Evolutionary conservation across 2,113 vertebrate genomes (phyloP), one percentile per base, ranked within the genome.

Genomic region (Australoheros scitulus): DNA sequence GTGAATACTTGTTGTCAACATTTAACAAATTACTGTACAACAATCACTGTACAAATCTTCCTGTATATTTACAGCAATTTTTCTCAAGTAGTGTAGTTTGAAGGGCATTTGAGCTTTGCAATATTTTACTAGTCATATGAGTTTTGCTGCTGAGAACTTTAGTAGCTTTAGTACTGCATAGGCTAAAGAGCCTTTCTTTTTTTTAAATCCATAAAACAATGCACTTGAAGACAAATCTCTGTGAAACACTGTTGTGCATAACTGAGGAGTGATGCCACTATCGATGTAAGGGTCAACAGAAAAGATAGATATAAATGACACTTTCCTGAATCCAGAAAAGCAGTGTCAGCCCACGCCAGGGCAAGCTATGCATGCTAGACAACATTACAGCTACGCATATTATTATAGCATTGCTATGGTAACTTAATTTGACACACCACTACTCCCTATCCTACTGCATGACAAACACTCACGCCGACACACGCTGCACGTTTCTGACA

Each of bases 391-490:
- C 58, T 20, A 11, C 36, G 17, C 61, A 2, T 74, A 24, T 47
- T 60, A 72, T 72, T 70, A 79, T 15, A 8, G 20, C 22, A 61
- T 85, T 41, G 36, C 79, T 79, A 79, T 74, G 78, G 88, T 65
- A 79, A 92, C 86, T 17, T 6, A 20, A 41, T 82, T 55, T 57
- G 70, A 85, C 76, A 70, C 32, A 26, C 14, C 11, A 3, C 60
- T 76, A 18, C 34, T 68, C 57, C 52, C 10, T 8, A 52, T 76
- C 77, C 4, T 1, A 3, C 36, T 15, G 61, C 64, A 47, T 76
- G 59, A 64, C n/a, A 72, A 22, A n/a, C 22, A 36, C 38, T 47
- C 43, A 8, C 6, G 26, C 24, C 11, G 10, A 26, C 55, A 32
- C 22, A 63, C 64, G 1, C 2, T 4, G 15, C 65, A 6, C 17